Base-by-base conservation (phyloP, 2,113 vertebrate species). In the Crypturellus undulatus region DNA sequence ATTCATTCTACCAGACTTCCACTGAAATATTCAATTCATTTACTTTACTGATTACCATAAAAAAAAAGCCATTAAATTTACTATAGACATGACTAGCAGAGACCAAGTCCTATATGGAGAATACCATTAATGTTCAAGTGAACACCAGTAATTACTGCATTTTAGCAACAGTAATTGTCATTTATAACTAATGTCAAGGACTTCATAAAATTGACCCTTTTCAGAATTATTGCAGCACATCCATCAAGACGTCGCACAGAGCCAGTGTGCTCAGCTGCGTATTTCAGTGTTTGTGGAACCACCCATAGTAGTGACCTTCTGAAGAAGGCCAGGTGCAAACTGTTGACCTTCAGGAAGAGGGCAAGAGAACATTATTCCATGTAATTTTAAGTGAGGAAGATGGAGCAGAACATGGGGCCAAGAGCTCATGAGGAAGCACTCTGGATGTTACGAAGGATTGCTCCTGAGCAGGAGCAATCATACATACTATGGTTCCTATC, bases 31-130 rank as follows among this genome's bases (percentile, higher is more conserved):
- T 85, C 60, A 76, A 34, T 87, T 94, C 42, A 91, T 94, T 96
- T 89, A n/a, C 84, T 85, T 82, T 51, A 65, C 72, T 49, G 28
- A 87, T 95, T 87, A 92, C 19, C 79, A 79, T 96, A 30, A 92
- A 73, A 96, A 97, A 96, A 97, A 96, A 93, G 36, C 15, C 72
- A 92, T 93, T 95, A 40, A 34, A 91, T 86, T 93, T 97, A 69
- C 78, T 83, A 54, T 8, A 78, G 52, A 65, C 67, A 94, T 83
- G 64, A 89, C 62, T 62, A 67, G 62, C 10, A 45, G n/a, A 78
- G 25, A 38, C 26, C 58, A 58, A 43, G n/a, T 32, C 77, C 84
- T 83, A 32, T 8, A 71, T 1, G 72, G 36, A 89, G 85, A 94
- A 93, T 68, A 90, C 60, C 62, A 93, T 93, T 94, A 83, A 92